Evolutionary conservation across 1,140 invertebrate genomes (phyloP).

Genomic region (Scylla paramamosain): DNA sequence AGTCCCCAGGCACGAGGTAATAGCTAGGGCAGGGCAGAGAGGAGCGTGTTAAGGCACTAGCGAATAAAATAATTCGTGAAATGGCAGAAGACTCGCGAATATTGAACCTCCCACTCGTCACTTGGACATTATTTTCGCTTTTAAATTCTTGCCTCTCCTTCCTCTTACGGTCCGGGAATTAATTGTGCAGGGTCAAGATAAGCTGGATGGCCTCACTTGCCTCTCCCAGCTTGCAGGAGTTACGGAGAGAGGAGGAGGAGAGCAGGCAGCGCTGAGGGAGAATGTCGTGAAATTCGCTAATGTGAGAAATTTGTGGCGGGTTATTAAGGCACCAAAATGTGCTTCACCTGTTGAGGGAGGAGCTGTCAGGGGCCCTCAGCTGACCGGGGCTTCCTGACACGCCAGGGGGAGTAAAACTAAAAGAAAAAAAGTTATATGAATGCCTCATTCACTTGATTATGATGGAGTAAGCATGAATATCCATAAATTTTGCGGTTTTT

Average conservation of each 20-base stretch:
- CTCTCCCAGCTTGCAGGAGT: too few species aligned
- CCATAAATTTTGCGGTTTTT: too few species aligned
- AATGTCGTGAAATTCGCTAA: conserved; percentile 69
- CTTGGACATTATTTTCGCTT: conserved; percentile 70
- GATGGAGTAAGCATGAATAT: too few species aligned
- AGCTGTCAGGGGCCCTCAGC: neutral
- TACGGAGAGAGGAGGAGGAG: neutral
- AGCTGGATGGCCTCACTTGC: too few species aligned
- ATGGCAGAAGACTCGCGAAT: conserved; percentile 70
- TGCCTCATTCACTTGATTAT: too few species aligned
- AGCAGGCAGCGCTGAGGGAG: neutral
- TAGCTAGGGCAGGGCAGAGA: neutral
- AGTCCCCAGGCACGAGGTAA: neutral
- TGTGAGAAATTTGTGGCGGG: conserved; percentile 65
- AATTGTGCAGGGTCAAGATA: too few species aligned
- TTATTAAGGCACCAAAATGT: conserved; percentile 55
- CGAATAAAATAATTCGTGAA: conserved; percentile 75
- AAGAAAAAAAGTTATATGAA: too few species aligned
- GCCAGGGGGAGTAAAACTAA: too few species aligned
- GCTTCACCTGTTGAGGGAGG: neutral
- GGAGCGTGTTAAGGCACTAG: neutral
- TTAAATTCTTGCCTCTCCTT: neutral
- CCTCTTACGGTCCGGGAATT: too few species aligned
- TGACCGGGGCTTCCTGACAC: neutral
- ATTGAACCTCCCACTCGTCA: conserved; percentile 37